Evolutionary conservation across 1,140 invertebrate genomes (phyloP).

Genomic region (Phthorimaea operculella): DNA sequence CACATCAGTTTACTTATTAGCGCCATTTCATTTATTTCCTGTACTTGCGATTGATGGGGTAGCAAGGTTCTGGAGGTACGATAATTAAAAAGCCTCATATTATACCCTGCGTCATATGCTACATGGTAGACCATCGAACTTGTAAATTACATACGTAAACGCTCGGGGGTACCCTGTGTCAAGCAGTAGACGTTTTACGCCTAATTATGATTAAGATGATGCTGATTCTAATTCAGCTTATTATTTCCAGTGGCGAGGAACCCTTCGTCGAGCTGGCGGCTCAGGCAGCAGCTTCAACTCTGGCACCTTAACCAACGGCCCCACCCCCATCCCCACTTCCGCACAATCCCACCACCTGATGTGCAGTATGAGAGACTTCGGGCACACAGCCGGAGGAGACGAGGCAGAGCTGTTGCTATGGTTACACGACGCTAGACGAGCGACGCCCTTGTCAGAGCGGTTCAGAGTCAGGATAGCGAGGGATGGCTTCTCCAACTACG

Average conservation of each 20-base stretch:
- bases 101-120: too few species aligned
- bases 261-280: constrained; percentile 69
- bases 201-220: too few species aligned
- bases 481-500: constrained; percentile 89
- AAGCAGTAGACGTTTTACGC: too few species aligned
- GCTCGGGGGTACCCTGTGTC: too few species aligned
- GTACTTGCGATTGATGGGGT: too few species aligned
- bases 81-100: too few species aligned
- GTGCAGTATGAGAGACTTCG: constrained; percentile 90
- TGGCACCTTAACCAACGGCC: constrained; percentile 37
- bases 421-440: constrained; percentile 81
- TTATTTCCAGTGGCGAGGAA: constrained; percentile 73
- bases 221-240: too few species aligned
- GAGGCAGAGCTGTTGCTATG: constrained; percentile 91
- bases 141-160: too few species aligned
- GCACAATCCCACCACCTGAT: constrained; percentile 82
- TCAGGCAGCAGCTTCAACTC: constrained; percentile 60
- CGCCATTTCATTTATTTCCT: too few species aligned
- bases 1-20: too few species aligned
- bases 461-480: constrained; percentile 90
- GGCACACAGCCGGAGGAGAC: constrained; percentile 84
- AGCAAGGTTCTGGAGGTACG: too few species aligned
- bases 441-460: constrained; percentile 82
- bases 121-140: too few species aligned
- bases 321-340: constrained; percentile 22